phyloP scores from a whole-genome alignment of 2,888 invertebrate genomes.

The Plagodis dolabraria region DNA sequence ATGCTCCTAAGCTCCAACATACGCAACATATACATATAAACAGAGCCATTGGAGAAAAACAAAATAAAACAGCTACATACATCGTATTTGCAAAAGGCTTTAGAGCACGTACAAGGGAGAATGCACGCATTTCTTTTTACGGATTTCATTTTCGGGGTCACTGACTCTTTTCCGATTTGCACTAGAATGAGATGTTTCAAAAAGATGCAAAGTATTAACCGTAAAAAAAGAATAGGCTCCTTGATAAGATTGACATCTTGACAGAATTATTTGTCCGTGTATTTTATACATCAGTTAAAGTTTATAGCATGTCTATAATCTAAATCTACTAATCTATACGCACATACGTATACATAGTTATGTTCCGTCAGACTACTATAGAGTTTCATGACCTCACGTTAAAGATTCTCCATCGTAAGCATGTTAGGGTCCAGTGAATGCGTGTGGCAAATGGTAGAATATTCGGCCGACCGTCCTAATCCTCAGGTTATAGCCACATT shows the following conservation, averaged over 20 bases:
- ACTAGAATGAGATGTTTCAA: neutral
- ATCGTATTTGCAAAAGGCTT: constrained; percentile 21
- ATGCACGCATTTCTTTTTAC: constrained; percentile 33
- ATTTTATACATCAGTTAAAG: too few species aligned
- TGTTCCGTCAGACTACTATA: constrained; percentile 2
- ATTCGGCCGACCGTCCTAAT: constrained; percentile 57
- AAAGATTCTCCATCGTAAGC: constrained; percentile 55
- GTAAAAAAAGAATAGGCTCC: too few species aligned
- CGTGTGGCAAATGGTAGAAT: constrained; percentile 57
- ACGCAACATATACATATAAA: constrained; percentile 13
- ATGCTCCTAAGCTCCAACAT: constrained; percentile 15
- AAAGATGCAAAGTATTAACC: too few species aligned
- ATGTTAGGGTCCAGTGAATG: constrained; percentile 56
- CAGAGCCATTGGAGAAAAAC: constrained; percentile 16
- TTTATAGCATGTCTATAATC: neutral
- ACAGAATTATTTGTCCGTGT: too few species aligned
- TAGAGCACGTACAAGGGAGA: constrained; percentile 27
- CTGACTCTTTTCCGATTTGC: constrained; percentile 10
- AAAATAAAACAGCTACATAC: constrained; percentile 18
- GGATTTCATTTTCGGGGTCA: constrained; percentile 14
- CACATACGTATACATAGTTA: neutral
- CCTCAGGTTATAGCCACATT: constrained; percentile 74
- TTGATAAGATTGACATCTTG: too few species aligned
- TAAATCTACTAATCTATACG: neutral
- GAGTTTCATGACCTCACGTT: constrained; percentile 38